Evolutionary conservation across 1,140 invertebrate species (phyloP), one percentile per base, ranked within the genome.

Genomic region (Drosophila nebulosa): DNA sequence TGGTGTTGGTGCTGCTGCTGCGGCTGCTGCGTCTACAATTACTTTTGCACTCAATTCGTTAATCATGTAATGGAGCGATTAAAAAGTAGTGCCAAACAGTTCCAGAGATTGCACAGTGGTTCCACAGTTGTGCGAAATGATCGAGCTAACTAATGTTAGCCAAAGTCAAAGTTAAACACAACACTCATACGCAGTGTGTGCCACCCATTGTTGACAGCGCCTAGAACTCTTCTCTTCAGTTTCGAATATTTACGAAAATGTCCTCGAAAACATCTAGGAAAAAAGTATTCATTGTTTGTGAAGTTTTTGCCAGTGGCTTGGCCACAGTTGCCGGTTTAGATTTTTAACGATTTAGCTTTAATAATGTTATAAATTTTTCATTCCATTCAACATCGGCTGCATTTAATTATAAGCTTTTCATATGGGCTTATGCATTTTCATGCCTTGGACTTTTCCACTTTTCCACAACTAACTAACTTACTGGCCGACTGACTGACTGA

Each of bases 11-110:
- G 39, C 39, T 35, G 32, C 32, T n/a, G 16, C 42, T 46, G 16
- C n/a, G n/a, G n/a, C n/a, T n/a, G 42, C 5, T 9, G 83, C 81
- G 66, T 66, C 62, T 65, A 86, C 83, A 88, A 86, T 86, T 86
- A 86, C 83, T 86, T 86, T 86, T 88, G 83, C 74, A 88, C 83
- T 88, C 83, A 67, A 83, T 86, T 86, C 39, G 39, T 46, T 46
- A 46, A 46, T 46, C 39, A 46, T 46, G 39, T 46, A 46, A 46
- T 46, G 39, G 39, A 21, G 16, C 39, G 39, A 46, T 46, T 46
- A 46, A 46, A 46, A 46, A 46, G 7, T 18, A 21, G 16, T 80
- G 76, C 76, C 52, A 30, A 21, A 5, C 18, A 46, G 16, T 21
- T 18, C 39, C 39, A 46, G 6, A 46, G 0, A 21, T 46, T 21